Evolutionary conservation across 2,888 invertebrate genomes (phyloP).

Genomic region (Drosophila multiciliata): DNA sequence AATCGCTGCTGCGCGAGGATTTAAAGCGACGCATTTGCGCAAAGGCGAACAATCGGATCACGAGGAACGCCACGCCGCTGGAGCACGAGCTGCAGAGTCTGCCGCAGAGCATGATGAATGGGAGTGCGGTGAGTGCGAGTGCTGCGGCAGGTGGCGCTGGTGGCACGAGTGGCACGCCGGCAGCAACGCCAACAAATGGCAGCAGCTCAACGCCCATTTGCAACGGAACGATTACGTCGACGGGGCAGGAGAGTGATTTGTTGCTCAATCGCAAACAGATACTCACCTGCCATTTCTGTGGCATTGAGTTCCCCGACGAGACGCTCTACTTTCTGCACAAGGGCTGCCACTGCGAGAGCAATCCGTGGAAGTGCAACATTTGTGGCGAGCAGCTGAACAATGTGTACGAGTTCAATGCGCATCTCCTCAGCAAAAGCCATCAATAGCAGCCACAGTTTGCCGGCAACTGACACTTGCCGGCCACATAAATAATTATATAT

Average conservation of each 20-base stretch:
- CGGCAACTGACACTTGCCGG: constrained; percentile 58
- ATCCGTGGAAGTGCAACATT: constrained; percentile 98
- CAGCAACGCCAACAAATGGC: constrained; percentile 43
- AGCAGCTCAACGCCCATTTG: constrained; percentile 85
- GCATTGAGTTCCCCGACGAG: constrained; percentile 97
- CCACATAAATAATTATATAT: not conserved
- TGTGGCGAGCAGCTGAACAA: constrained; percentile 98
- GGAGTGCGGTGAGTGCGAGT: constrained; percentile 49
- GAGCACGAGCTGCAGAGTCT: constrained; percentile 74
- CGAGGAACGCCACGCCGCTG: constrained; percentile 81
- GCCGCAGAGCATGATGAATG: constrained; percentile 63
- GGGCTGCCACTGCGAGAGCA: constrained; percentile 98
- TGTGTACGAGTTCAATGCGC: constrained; percentile 98
- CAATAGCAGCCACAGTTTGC: constrained; percentile 87
- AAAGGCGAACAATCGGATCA: constrained; percentile 87
- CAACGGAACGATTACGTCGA: constrained; percentile 90
- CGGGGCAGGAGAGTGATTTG: constrained; percentile 87
- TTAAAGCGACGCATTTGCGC: constrained; percentile 92
- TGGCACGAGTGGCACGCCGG: constrained; percentile 5
- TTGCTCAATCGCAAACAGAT: constrained; percentile 85
- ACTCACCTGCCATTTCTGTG: constrained; percentile 95
- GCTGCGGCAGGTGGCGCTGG: not conserved
- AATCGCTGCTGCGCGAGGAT: constrained; percentile 93
- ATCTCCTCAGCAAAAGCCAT: constrained; percentile 96
- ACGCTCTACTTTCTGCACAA: constrained; percentile 98